These are phyloP conservation scores for Psittacula derbiana DNA, from an alignment of 2,797 vertebrate genomes.

Conservation along the genomic window DNA sequence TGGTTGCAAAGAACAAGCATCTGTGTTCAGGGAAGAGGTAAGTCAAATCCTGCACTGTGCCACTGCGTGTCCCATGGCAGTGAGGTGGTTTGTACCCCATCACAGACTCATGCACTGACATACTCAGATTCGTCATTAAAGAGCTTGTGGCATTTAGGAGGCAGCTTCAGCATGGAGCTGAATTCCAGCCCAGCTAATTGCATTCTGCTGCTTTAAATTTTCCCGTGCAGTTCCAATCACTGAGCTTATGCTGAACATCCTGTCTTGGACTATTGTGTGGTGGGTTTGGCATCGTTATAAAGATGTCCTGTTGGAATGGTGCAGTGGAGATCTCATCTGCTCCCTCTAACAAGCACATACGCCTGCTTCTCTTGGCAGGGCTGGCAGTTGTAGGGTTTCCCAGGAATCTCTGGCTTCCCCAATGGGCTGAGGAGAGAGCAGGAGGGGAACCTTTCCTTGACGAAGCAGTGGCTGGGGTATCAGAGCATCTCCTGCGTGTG, in stretches of 20 bases:
- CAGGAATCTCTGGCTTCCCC: not conserved
- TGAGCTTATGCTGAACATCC: conserved; percentile 28
- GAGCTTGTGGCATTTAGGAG: conserved; percentile 19
- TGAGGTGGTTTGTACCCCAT: not conserved
- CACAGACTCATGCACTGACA: not conserved
- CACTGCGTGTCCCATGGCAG: not conserved
- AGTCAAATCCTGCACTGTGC: not conserved
- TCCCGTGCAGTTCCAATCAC: not conserved
- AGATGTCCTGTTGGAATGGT: conserved; percentile 19
- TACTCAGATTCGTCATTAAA: not conserved
- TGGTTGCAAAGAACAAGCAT: conserved; percentile 87
- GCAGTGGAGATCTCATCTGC: not conserved
- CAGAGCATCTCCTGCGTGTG: not conserved
- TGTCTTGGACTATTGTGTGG: not conserved
- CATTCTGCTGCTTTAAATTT: conserved; percentile 33
- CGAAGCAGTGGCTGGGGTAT: not conserved
- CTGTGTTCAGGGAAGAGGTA: conserved; percentile 90
- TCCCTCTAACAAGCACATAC: not conserved
- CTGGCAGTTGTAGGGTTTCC: not conserved
- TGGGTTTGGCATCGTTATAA: not conserved
- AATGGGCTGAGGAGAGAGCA: not conserved
- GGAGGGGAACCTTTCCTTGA: not conserved
- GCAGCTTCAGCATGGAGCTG: not conserved
- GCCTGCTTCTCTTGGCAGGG: not conserved
- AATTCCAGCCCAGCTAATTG: conserved; percentile 8